phyloP scores from a whole-genome alignment of 2,888 invertebrate species.

The Drosophila yooni region DNA sequence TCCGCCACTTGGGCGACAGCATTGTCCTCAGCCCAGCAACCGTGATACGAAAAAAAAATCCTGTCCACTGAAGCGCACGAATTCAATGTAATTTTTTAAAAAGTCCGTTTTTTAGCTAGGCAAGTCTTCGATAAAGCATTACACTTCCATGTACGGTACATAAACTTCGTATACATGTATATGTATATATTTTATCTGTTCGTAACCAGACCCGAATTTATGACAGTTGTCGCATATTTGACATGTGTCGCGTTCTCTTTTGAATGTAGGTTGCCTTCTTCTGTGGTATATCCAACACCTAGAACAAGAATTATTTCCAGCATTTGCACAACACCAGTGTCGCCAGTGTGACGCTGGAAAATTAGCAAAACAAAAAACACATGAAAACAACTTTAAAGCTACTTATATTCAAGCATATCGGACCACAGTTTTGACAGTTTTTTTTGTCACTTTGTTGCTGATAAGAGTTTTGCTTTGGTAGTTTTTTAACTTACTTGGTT shows the following conservation, averaged over 20 bases:
- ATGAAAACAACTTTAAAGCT: constrained; percentile 62
- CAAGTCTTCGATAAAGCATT: constrained; percentile 33
- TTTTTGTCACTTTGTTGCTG: constrained; percentile 67
- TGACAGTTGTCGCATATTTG: constrained; percentile 70
- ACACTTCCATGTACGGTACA: constrained; percentile 17
- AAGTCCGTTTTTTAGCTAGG: constrained; percentile 64
- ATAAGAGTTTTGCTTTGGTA: constrained; percentile 76
- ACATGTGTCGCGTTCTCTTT: constrained; percentile 35
- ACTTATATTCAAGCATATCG: constrained; percentile 53
- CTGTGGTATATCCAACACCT: constrained; percentile 61
- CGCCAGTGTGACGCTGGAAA: constrained; percentile 68
- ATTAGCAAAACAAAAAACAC: constrained; percentile 25
- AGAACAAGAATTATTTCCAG: constrained; percentile 50
- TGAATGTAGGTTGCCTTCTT: constrained; percentile 14
- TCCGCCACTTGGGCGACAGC: constrained; percentile 72
- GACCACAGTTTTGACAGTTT: constrained; percentile 48
- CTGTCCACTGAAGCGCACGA: constrained; percentile 78
- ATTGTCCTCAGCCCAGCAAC: constrained; percentile 57
- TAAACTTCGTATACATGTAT: constrained; percentile 12
- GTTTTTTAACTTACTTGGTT: constrained; percentile 65
- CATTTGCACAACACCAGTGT: constrained; percentile 49
- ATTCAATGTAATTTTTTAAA: constrained; percentile 80
- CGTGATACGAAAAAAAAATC: constrained; percentile 58
- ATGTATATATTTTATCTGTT: constrained; percentile 59
- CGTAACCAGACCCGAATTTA: constrained; percentile 71